These are phyloP conservation scores for Argya squamiceps DNA, from an alignment of 2,797 vertebrate genomes.

Conservation along the genomic window DNA sequence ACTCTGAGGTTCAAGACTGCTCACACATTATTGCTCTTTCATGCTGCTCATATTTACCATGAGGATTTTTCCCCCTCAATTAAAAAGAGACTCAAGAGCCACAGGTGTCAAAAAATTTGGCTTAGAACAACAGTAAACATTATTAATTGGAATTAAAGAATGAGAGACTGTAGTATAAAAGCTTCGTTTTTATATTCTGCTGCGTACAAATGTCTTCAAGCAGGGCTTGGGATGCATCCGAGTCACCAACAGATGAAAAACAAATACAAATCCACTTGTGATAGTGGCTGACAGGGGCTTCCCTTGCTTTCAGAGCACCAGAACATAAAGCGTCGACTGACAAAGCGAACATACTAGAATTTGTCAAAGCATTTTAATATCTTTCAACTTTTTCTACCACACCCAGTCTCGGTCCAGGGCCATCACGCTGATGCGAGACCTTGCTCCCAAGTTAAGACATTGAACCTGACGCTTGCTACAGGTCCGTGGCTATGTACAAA, in stretches of 20 bases:
- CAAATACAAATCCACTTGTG: background rate
- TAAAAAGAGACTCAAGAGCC: background rate
- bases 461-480: background rate
- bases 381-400: background rate
- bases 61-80: rapidly evolving
- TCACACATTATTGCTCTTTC: background rate
- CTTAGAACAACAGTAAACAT: background rate
- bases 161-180: background rate
- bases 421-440: rapidly evolving
- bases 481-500: rapidly evolving
- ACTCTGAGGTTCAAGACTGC: background rate
- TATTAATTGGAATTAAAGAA: background rate
- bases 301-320: background rate
- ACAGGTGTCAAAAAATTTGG: background rate
- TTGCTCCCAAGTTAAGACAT: background rate
- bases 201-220: background rate
- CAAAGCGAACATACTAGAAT: background rate
- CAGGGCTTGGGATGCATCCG: background rate
- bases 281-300: rapidly evolving
- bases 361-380: background rate
- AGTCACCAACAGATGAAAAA: background rate
- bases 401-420: background rate
- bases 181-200: background rate
- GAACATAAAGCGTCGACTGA: rapidly evolving
- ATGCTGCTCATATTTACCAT: background rate